A percentile compares a stretch with the other conserved stretches of the same genome.
Evolutionary conservation across 1,140 invertebrate species (phyloP).

Genomic region (Oryctes rhinoceros): DNA sequence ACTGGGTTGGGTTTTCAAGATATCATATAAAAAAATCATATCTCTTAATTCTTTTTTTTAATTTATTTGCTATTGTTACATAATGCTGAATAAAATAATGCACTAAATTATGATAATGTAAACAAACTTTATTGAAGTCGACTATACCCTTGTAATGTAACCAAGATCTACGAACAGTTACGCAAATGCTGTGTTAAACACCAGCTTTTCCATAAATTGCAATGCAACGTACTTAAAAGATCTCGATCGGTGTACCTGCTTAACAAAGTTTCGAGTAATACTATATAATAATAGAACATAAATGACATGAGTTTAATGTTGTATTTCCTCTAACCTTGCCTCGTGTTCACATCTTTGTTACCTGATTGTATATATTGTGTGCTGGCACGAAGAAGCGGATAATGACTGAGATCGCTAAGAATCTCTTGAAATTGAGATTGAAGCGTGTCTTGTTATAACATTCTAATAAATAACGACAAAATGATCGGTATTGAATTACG

Average conservation of each 20-base stretch:
- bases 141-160: neutral
- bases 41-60: too few relatives aligned
- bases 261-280: neutral
- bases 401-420: neutral
- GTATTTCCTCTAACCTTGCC: conserved; percentile 1
- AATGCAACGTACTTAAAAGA: neutral
- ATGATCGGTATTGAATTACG: too few relatives aligned
- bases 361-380: neutral
- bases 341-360: conserved; percentile 3
- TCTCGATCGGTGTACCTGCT: neutral
- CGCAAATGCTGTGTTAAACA: neutral
- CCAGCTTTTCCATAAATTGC: neutral
- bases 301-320: neutral
- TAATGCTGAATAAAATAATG: too few relatives aligned
- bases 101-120: too few relatives aligned
- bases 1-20: too few relatives aligned
- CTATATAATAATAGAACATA: neutral
- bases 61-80: too few relatives aligned
- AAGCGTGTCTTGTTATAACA: neutral
- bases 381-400: neutral
- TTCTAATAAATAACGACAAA: too few relatives aligned
- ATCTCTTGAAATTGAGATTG: neutral
- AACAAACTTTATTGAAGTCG: too few relatives aligned
- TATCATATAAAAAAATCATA: too few relatives aligned
- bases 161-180: neutral